Conservation (phyloP, 2,113 vertebrate species). For the Menura novaehollandiae region DNA sequence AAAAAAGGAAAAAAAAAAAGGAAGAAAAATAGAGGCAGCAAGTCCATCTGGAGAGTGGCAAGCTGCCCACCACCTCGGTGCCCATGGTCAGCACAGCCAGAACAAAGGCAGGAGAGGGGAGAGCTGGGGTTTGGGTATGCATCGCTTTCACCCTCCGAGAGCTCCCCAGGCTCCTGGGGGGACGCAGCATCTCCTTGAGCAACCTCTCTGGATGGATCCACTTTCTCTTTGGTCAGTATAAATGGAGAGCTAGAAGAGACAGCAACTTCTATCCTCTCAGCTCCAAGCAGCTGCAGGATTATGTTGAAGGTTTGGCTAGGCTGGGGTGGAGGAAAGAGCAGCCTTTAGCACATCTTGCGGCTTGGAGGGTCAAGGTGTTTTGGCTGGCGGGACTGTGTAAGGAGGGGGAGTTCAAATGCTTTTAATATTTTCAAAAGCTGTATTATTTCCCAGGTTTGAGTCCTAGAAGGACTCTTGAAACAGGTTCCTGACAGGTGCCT, state of each 20-base stretch:
- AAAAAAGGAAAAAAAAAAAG: no score
- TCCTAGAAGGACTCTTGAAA: neutral
- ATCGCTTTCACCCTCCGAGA: accelerated
- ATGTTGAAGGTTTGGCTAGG: neutral
- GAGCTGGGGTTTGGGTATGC: neutral
- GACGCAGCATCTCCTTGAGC: accelerated
- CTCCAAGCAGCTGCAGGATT: neutral
- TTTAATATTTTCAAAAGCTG: neutral
- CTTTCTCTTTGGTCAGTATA: neutral
- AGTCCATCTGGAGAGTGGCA: conserved; percentile 57
- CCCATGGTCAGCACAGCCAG: neutral
- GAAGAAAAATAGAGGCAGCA: neutral
- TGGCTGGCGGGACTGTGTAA: neutral
- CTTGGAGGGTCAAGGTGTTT: neutral
- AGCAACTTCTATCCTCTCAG: neutral
- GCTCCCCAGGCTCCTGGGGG: accelerated
- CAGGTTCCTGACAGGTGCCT: neutral
- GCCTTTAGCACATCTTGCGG: neutral
- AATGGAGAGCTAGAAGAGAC: neutral
- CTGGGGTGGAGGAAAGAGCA: neutral
- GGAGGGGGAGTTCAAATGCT: neutral
- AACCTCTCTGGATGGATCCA: accelerated
- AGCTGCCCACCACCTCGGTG: neutral
- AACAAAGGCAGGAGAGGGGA: neutral
- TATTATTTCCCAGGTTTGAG: neutral